Conservation (phyloP, 2,888 invertebrate species). For the Hipparchia semele region DNA sequence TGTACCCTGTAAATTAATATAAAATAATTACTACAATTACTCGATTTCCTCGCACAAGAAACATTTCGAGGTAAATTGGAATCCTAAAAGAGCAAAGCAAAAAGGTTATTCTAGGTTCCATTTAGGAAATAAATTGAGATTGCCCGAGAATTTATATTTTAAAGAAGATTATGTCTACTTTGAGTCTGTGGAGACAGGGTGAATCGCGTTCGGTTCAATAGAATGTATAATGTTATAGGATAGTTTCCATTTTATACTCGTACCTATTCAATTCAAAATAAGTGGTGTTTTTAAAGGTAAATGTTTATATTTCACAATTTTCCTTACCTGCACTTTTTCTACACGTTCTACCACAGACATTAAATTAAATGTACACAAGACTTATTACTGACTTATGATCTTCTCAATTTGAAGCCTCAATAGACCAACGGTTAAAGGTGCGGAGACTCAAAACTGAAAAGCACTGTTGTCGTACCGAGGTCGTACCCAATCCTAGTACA, state of each 20-base stretch:
- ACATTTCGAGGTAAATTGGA: neutral
- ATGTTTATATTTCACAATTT: too few relatives aligned
- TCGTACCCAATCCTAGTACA: too few relatives aligned
- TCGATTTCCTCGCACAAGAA: neutral
- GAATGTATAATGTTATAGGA: neutral
- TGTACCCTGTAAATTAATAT: neutral
- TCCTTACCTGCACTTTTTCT: too few relatives aligned
- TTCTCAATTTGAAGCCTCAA: too few relatives aligned
- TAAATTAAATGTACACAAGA: too few relatives aligned
- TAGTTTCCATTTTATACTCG: neutral
- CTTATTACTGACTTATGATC: too few relatives aligned
- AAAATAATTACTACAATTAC: neutral
- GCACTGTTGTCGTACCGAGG: too few relatives aligned
- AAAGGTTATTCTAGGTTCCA: conserved; percentile 11
- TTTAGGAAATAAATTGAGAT: conserved; percentile 21
- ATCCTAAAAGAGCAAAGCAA: neutral
- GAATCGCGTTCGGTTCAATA: neutral
- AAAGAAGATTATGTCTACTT: conserved; percentile 16
- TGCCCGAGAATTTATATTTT: conserved; percentile 17
- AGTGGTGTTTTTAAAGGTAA: too few relatives aligned
- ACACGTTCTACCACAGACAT: too few relatives aligned
- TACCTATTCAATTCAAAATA: too few relatives aligned
- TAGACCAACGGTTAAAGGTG: too few relatives aligned
- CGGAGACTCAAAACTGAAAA: too few relatives aligned
- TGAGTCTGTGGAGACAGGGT: neutral